phyloP scores from a whole-genome alignment of 2,113 vertebrate genomes.

The Urocolius indicus region DNA sequence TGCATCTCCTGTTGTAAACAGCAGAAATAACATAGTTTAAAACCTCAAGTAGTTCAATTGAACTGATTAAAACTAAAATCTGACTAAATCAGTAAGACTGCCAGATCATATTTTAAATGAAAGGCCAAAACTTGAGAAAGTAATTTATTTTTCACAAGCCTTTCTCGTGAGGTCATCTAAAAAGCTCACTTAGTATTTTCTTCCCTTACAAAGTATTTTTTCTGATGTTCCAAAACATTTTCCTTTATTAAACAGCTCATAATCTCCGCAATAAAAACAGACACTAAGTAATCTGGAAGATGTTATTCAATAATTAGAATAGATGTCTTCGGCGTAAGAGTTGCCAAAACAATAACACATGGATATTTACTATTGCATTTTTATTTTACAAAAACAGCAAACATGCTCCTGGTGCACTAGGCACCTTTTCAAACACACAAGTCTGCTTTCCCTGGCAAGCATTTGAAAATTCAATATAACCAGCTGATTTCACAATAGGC shows the following conservation, averaged over 20 bases:
- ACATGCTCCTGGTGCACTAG: not conserved
- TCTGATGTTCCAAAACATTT: not conserved
- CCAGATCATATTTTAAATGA: not conserved
- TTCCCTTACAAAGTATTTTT: not conserved
- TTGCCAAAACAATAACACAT: not conserved
- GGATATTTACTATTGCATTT: not conserved
- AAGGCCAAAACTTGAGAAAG: not conserved
- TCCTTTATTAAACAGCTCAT: not conserved
- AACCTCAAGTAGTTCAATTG: not conserved
- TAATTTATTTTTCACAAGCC: not conserved
- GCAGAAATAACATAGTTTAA: not conserved
- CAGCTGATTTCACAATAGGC: not conserved
- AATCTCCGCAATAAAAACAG: not conserved
- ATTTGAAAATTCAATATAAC: not conserved
- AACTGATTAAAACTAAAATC: conserved; percentile 4
- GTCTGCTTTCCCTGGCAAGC: not conserved
- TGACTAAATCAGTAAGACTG: not conserved
- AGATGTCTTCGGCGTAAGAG: not conserved
- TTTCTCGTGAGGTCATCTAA: not conserved
- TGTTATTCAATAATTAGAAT: not conserved
- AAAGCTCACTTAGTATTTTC: not conserved
- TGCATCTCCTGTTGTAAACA: not conserved
- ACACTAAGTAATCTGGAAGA: not conserved
- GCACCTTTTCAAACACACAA: not conserved
- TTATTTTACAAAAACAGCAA: not conserved